Percentiles rank a stretch among this genome's conserved stretches.
Evolutionary conservation across 2,113 vertebrate species (phyloP).

Genomic region (Candoia aspera): DNA sequence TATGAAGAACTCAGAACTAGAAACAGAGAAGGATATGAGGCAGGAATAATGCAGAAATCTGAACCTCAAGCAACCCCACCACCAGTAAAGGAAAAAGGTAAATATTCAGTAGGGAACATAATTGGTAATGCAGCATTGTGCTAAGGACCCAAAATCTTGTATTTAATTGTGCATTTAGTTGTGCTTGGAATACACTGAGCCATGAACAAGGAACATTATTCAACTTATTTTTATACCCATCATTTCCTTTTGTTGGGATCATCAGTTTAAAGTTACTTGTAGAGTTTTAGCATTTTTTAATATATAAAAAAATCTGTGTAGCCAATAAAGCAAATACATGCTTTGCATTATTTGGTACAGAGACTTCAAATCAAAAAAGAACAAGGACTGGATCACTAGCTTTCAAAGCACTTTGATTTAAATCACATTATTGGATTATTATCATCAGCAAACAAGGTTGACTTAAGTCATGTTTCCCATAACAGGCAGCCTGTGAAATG

Average conservation of each 20-base stretch:
- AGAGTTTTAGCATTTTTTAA: background rate
- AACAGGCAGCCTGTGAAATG: background rate
- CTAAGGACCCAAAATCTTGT: background rate
- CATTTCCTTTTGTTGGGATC: background rate
- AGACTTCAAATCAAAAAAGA: background rate
- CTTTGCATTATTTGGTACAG: background rate
- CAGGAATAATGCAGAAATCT: conserved; percentile 71
- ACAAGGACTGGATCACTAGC: background rate
- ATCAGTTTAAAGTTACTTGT: background rate
- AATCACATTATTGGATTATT: background rate
- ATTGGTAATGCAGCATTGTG: background rate
- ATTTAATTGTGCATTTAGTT: background rate
- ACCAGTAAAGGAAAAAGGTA: conserved; percentile 75
- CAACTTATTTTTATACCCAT: background rate
- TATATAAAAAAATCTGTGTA: background rate
- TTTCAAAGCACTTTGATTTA: background rate
- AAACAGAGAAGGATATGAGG: conserved; percentile 76
- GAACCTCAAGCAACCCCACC: conserved; percentile 69
- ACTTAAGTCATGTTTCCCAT: background rate
- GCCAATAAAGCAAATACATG: background rate
- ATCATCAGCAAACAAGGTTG: background rate
- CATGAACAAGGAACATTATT: background rate
- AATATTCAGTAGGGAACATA: background rate
- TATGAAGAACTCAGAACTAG: conserved; percentile 82
- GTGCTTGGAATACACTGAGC: too few species aligned